Evolutionary conservation across 2,797 vertebrate genomes (phyloP), one percentile per base, ranked within the genome.

Genomic region (Poliocrania exsul): DNA sequence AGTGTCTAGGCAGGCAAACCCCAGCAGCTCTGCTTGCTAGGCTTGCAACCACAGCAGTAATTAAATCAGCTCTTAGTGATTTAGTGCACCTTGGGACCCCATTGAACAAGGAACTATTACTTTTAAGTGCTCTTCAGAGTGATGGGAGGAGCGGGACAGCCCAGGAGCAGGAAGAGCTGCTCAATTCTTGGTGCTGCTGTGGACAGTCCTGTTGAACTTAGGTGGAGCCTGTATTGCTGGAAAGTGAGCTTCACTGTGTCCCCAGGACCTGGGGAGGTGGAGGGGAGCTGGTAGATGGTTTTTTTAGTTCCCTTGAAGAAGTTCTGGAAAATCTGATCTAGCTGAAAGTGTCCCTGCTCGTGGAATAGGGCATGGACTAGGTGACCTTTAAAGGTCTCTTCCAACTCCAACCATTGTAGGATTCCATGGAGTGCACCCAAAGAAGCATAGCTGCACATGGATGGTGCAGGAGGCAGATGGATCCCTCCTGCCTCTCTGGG

Each of bases 11-110:
- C 4, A 5, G 86, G 88, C 60, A 78, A 81, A 87, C 20, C 5
- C 13, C 9, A 44, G 61, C 67, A 49, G 61, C 38, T 64, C 40
- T 50, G 72, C 23, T 58, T 11, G 66, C 80, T 80, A 70, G 65
- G 73, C 81, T 49, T 56, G 49, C 66, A 69, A 35, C 84, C 13
- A 0, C 88, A 49, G 88, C 50, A 5, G 54, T 86, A 57, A 84
- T 95, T 90, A 87, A 87, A 92, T 92, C 83, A 58, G 64, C 60
- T 74, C 47, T 1, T 6, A 6, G 62, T 75, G 91, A 91, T 85
- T 91, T 49, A 86, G 62, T 31, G 90, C 70, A 25, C 80, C 56
- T 72, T 12, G 33, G 29, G 61, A 87, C 54, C 71, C 81, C 19
- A 1, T 40, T 69, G 85, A 88, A 31, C 78, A 21, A 69, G 73